Base-by-base conservation (phyloP, 2,888 invertebrate species). In the Onchidella celtica region DNA sequence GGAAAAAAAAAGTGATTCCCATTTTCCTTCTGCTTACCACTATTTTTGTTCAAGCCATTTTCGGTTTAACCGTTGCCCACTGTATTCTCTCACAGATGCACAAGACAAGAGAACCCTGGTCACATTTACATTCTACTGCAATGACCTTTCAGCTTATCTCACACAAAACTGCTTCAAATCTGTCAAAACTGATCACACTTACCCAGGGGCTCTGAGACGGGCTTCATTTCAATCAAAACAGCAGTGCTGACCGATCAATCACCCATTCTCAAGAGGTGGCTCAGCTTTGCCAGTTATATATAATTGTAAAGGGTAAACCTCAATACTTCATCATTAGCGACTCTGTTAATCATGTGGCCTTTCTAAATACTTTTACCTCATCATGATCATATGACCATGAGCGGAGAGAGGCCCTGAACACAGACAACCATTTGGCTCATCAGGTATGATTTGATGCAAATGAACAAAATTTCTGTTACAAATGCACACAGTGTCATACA, bases 391-490 rank as follows among this genome's bases (percentile, higher is more conserved):
- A n/a, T n/a, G n/a, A 21, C 74, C 74, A 76, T 40, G 80, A 83
- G 76, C 24, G 83, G 83, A 83, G 83, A 80, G 29, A 34, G 27
- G 3, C 66, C 69, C 76, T 81, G 81, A 70, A 32, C 63, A 81
- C 32, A 2, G 4, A 9, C 27, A 63, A 75, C 74, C 69, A 68
- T 47, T 11, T 55, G 36, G 80, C 83, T 83, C 83, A 77, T 83
- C 83, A 83, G 77, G 17, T 21, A 24, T 9, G 14, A 76, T 38
- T 34, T 65, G 24, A 24, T 47, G 24, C 21, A 59, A n/a, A 6
- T 27, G 27, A 3, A 61, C 76, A 66, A 6, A 57, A 47, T 4
- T 32, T 24, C n/a, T 40, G 14, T 29, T n/a, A 59, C 61, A 14
- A 40, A 27, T 59, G 61, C 69, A 38, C 17, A 11, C 3, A 66